phyloP scores from a whole-genome alignment of 30 jellyfish, hydroid and myxozoan genomes.

The Hydractinia echinata region DNA sequence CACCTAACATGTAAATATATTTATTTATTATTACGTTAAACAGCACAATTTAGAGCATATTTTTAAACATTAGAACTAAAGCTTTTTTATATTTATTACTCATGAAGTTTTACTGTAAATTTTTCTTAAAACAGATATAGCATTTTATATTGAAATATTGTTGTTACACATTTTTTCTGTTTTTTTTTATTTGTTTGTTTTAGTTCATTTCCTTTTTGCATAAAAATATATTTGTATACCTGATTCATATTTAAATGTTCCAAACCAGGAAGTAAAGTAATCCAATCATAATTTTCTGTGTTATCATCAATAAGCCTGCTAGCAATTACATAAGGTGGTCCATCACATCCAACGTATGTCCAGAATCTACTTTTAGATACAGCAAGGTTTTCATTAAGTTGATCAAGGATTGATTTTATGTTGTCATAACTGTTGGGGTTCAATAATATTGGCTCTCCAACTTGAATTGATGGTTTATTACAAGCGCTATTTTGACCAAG shows the following conservation, averaged over 20 bases:
- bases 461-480: not conserved
- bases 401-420: not conserved
- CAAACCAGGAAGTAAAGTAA: not conserved
- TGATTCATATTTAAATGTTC: not conserved
- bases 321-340: not conserved
- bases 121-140: too few species aligned
- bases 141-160: too few species aligned
- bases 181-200: too few species aligned
- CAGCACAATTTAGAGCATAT: too few species aligned
- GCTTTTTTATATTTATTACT: too few species aligned
- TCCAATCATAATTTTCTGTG: not conserved
- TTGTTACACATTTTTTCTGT: too few species aligned
- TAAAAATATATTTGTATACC: not conserved
- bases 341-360: conserved; percentile 9
- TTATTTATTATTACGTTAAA: not conserved
- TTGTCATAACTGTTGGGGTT: conserved; percentile 19
- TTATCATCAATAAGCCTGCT: not conserved
- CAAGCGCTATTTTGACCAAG: not conserved
- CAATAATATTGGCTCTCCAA: conserved; percentile 1
- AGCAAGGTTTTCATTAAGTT: not conserved
- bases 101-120: too few species aligned
- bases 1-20: not conserved
- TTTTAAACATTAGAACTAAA: too few species aligned
- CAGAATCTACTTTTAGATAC: not conserved
- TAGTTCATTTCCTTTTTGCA: too few species aligned